Base-by-base conservation (phyloP, 2,888 invertebrate genomes). In the Cantharis lateralis region DNA sequence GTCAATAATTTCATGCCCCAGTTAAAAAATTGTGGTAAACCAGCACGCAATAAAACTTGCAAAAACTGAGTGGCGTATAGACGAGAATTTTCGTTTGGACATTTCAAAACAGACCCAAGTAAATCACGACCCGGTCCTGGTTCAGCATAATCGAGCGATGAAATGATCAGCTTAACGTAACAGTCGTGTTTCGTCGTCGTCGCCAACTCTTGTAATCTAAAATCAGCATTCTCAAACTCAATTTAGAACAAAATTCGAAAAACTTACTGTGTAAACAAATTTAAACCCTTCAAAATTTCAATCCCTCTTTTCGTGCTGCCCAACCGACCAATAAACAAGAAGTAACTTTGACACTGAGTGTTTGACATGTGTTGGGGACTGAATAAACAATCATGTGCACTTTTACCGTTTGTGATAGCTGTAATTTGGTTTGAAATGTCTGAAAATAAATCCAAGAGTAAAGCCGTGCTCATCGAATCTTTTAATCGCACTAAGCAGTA, bases 311-410 rank as follows among this genome's bases (percentile, higher is more conserved):
- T 91, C 9, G 92, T 91, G 80, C 94, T 93, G 82, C 94, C 94
- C 84, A 98, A 91, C 82, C 96, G 94, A 0, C 98, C 98, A 79
- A 98, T 93, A 86, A 97, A 95, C 66, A 98, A 91, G 88, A 98
- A 98, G 90, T 98, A 98, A 90, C 95, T 95, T 87, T 97, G 97
- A 86, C 96, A 96, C 89, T 96, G 94, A 0, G 97, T 96, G 84
- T 94, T 95, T 82, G 93, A 91, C 92, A 97, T 93, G 86, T 95
- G 95, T 82, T 95, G 94, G 0, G 97, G 97, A 87, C 96, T 96
- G 84, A 97, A 95, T 16, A 96, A 89, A 81, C 96, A 96, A 85
- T 96, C 96, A 85, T 96, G 95, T 0, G 95, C 95, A 81, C 93
- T 93, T 81, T 93, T 91, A 1, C 94, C 92, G 2, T 92, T 92